A percentile compares a stretch with the other conserved stretches of the same genome.
Evolutionary conservation across 92 coral and sea anemone species (phyloP).

Genomic region (Zoanthus sociatus): DNA sequence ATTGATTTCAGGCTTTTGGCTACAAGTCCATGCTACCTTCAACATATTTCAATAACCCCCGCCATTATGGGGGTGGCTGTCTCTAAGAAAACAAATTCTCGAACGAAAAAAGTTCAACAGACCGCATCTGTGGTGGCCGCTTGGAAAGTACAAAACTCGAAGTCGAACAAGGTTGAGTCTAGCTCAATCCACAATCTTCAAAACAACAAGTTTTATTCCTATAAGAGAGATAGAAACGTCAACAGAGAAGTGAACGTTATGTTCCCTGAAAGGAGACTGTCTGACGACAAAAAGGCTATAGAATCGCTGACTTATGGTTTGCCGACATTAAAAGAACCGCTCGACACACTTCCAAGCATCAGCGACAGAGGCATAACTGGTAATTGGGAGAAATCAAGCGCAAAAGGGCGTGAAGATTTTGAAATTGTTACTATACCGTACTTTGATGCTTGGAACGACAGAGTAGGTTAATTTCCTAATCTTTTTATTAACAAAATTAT

Average conservation of each 20-base stretch:
- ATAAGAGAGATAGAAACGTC: not conserved
- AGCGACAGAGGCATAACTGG: conserved; percentile 78
- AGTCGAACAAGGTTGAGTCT: conserved; percentile 16
- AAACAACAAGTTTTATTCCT: not conserved
- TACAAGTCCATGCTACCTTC: not conserved
- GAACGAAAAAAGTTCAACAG: conserved; percentile 92
- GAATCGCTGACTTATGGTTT: conserved; percentile 81
- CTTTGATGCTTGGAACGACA: conserved; percentile 81
- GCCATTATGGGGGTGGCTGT: conserved; percentile 84
- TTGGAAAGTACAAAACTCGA: conserved; percentile 61
- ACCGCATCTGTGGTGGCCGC: conserved; percentile 91
- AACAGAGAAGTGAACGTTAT: not conserved
- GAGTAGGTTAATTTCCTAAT: not conserved
- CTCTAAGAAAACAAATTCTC: conserved; percentile 80
- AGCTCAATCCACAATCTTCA: conserved; percentile 28
- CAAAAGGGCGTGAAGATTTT: conserved; percentile 10
- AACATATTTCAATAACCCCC: not conserved
- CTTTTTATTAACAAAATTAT: not conserved
- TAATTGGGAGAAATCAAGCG: conserved; percentile 58
- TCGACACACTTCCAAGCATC: conserved; percentile 32
- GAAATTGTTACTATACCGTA: conserved; percentile 74
- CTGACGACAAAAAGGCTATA: conserved; percentile 47
- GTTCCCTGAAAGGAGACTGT: conserved; percentile 9
- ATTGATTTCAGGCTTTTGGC: not conserved
- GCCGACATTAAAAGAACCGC: conserved; percentile 65